phyloP scores from a whole-genome alignment of 64 coral and sea anemone species.

The Pocillopora verrucosa region DNA sequence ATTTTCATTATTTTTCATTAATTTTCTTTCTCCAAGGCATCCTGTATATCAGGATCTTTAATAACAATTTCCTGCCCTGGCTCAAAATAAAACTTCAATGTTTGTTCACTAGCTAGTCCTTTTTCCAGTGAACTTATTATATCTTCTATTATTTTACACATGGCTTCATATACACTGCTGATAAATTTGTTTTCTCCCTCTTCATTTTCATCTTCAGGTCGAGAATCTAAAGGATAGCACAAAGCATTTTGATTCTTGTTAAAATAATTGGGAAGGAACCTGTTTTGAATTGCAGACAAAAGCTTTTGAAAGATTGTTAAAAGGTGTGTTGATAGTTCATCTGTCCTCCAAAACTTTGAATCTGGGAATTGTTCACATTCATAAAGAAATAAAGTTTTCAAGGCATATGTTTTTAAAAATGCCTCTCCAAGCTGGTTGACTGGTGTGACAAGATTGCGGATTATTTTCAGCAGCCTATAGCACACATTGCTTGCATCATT shows the following conservation, averaged over 20 bases:
- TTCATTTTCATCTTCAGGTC: constrained; percentile 41
- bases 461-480: constrained; percentile 49
- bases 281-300: constrained; percentile 40
- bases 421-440: constrained; percentile 50
- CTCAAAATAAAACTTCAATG: neutral
- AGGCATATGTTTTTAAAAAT: constrained; percentile 47
- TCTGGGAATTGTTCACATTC: constrained; percentile 45
- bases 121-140: constrained; percentile 5
- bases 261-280: constrained; percentile 51
- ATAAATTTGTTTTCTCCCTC: constrained; percentile 37
- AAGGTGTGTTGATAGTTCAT: constrained; percentile 17
- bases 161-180: constrained; percentile 27
- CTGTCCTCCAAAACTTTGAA: constrained; percentile 31
- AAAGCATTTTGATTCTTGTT: constrained; percentile 34
- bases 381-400: constrained; percentile 50
- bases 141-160: constrained; percentile 26
- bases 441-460: constrained; percentile 26
- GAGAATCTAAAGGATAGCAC: constrained; percentile 32
- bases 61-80: constrained; percentile 17
- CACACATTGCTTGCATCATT: constrained; percentile 33
- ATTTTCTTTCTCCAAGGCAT: no score
- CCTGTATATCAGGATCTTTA: constrained; percentile 21
- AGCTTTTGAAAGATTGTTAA: constrained; percentile 43
- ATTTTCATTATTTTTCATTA: no score
- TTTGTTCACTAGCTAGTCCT: neutral